phyloP scores from a whole-genome alignment of 2,888 invertebrate genomes.

The Drosophila pegasa region DNA sequence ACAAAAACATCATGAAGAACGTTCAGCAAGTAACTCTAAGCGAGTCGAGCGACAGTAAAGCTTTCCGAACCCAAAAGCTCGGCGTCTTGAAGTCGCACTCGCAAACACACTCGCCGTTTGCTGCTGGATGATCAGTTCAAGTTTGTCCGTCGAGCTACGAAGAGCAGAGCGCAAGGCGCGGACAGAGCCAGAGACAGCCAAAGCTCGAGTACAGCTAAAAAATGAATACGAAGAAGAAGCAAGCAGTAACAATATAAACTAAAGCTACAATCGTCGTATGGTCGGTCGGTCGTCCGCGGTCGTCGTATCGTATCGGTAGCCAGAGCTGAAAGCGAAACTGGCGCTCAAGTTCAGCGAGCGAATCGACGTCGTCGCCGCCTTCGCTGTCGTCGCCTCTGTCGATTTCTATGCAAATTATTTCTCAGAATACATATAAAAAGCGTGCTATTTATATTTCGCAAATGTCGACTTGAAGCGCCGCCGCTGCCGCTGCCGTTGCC shows the following conservation, averaged over 20 bases:
- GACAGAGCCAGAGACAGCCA: slow-evolving; percentile 19
- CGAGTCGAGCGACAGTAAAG: slow-evolving; percentile 36
- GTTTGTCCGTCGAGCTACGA: slow-evolving; percentile 66
- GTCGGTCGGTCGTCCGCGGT: slow-evolving; percentile 18
- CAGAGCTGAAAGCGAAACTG: slow-evolving; percentile 72
- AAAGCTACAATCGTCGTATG: slow-evolving; percentile 33
- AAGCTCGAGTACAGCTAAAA: slow-evolving; percentile 44
- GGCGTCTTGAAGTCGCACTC: slow-evolving; percentile 56
- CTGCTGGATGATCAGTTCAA: slow-evolving; percentile 59
- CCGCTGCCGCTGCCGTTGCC: slow-evolving; percentile 20
- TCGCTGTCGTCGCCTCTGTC: slow-evolving; percentile 40
- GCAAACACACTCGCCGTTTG: slow-evolving; percentile 10
- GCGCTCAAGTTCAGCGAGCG: slow-evolving; percentile 75
- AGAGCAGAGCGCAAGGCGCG: slow-evolving; percentile 41
- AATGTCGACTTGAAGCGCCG: slow-evolving; percentile 74
- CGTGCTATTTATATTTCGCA: slow-evolving; percentile 78
- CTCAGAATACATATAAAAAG: slow-evolving; percentile 73
- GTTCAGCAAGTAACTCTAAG: slow-evolving; percentile 26
- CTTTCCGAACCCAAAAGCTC: slow-evolving; percentile 57
- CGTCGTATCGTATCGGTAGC: slow-evolving; percentile 24
- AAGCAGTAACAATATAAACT: slow-evolving; percentile 37
- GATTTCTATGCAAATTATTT: slow-evolving; percentile 79
- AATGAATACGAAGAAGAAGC: slow-evolving; percentile 20
- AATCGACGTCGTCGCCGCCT: slow-evolving; percentile 47
- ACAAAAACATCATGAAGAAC: slow-evolving; percentile 27